Percentiles rank a stretch among this genome's conserved stretches.
These are phyloP conservation scores for Penaeus japonicus DNA, from an alignment of 1,140 invertebrate genomes.

Conservation along the genomic window DNA sequence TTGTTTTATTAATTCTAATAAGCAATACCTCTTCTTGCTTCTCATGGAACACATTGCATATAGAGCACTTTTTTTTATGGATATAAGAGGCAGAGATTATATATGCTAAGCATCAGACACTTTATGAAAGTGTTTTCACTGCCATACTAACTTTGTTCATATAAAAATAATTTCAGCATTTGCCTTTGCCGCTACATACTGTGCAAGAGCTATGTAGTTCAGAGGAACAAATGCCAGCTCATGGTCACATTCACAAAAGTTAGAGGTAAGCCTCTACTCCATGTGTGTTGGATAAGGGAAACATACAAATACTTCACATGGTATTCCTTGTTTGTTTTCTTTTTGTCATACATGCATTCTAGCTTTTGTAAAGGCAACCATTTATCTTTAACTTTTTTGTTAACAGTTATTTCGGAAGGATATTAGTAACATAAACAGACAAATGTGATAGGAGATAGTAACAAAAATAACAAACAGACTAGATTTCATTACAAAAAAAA, in stretches of 20 bases:
- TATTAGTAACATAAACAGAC: conserved; percentile 4
- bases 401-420: neutral
- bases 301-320: conserved; percentile 9
- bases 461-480: conserved; percentile 54
- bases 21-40: conserved; percentile 8
- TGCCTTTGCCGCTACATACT: conserved; percentile 19
- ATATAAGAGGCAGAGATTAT: conserved; percentile 28
- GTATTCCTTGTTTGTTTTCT: neutral
- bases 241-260: conserved; percentile 25
- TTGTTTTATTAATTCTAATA: neutral
- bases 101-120: conserved; percentile 25
- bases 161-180: conserved; percentile 42
- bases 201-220: conserved; percentile 13
- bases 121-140: conserved; percentile 32
- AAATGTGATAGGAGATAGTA: conserved; percentile 40
- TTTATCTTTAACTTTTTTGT: neutral
- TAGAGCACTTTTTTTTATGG: conserved; percentile 12
- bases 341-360: neutral
- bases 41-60: conserved; percentile 21
- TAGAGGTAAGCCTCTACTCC: conserved; percentile 12
- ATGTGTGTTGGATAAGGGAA: neutral
- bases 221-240: conserved; percentile 2
- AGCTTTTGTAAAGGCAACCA: conserved; percentile 24
- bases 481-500: conserved; percentile 53
- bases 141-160: conserved; percentile 18